These are phyloP conservation scores for Patella pellucida DNA, from an alignment of 2,888 invertebrate species.

Conservation along the genomic window DNA sequence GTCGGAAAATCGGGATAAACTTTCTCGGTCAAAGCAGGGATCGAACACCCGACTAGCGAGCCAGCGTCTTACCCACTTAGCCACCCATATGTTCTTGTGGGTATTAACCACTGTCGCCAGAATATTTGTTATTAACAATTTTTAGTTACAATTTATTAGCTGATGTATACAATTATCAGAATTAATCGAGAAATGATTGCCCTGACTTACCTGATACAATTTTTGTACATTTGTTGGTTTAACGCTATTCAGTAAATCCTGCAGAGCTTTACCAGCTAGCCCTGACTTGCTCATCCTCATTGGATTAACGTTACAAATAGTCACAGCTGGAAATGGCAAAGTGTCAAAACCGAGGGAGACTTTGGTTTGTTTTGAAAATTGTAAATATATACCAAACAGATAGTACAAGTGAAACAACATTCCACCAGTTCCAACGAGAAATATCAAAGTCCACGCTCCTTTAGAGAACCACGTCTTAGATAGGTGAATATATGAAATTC, in stretches of 20 bases:
- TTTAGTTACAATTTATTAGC: too few species aligned
- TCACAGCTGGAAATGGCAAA: slow-evolving; percentile 47
- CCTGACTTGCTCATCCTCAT: slow-evolving; percentile 20
- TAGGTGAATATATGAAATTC: not conserved
- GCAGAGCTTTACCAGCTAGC: not conserved
- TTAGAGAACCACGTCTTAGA: not conserved
- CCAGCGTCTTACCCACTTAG: too few species aligned
- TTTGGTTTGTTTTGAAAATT: slow-evolving; percentile 38
- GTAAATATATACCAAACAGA: slow-evolving; percentile 37
- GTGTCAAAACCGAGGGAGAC: slow-evolving; percentile 43
- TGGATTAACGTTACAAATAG: slow-evolving; percentile 55
- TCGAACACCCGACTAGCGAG: too few species aligned
- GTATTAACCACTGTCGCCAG: too few species aligned
- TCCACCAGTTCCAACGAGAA: slow-evolving; percentile 31
- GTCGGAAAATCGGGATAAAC: too few species aligned
- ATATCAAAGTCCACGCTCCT: slow-evolving; percentile 38
- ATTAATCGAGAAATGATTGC: too few species aligned
- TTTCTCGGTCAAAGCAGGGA: too few species aligned
- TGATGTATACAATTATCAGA: too few species aligned
- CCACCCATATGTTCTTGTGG: too few species aligned
- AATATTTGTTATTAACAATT: too few species aligned
- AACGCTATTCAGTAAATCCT: not conserved
- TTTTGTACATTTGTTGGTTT: not conserved
- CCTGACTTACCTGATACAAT: not conserved
- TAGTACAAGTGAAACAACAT: slow-evolving; percentile 35